Evolutionary conservation across 2,797 vertebrate genomes (phyloP).

Genomic region (Phaenicophaeus curvirostris): DNA sequence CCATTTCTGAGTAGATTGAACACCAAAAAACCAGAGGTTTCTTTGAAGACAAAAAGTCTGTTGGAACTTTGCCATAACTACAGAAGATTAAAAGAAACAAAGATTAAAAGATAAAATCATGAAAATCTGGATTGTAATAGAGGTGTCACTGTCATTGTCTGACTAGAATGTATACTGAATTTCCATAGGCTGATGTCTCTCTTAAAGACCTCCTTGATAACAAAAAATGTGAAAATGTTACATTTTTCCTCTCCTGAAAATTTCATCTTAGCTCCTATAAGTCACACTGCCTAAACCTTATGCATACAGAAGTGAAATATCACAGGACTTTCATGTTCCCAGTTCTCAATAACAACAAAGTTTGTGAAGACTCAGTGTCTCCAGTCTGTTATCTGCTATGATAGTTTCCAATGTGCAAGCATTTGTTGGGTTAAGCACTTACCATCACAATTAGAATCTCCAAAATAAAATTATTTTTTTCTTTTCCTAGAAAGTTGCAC

Average conservation of each 20-base stretch:
- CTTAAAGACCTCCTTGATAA: not conserved
- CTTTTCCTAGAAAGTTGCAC: not conserved
- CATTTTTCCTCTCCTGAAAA: not conserved
- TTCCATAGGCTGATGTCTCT: not conserved
- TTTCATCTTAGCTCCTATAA: not conserved
- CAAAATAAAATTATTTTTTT: not conserved
- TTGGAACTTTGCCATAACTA: not conserved
- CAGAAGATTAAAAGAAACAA: not conserved
- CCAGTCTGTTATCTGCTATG: not conserved
- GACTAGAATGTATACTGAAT: not conserved
- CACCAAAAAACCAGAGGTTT: not conserved
- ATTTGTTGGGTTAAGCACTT: not conserved
- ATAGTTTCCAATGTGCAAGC: not conserved
- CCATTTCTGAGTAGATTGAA: not conserved
- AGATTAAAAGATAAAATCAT: not conserved
- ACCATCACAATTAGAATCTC: not conserved
- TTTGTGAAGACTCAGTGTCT: not conserved
- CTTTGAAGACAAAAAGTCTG: not conserved
- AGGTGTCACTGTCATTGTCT: not conserved
- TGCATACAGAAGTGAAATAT: not conserved
- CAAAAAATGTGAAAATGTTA: not conserved
- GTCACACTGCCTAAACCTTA: not conserved
- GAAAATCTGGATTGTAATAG: not conserved
- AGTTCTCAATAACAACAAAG: not conserved
- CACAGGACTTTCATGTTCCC: not conserved